phyloP scores from a whole-genome alignment of 2,797 vertebrate genomes.

The Phaenicophaeus curvirostris region DNA sequence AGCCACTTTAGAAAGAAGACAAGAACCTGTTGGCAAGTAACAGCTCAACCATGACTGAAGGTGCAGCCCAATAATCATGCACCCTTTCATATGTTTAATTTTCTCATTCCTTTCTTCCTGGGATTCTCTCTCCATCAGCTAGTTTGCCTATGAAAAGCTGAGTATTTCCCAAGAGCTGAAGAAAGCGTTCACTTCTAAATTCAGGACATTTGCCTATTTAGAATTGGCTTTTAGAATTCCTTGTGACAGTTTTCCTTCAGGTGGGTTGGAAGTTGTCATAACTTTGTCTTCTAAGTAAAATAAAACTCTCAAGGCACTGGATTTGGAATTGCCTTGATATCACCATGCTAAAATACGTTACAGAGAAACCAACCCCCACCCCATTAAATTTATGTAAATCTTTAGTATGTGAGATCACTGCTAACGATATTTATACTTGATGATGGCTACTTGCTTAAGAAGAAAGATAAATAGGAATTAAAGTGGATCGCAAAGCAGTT shows the following conservation, averaged over 20 bases:
- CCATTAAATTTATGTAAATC: not conserved
- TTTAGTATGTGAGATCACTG: not conserved
- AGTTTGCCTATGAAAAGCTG: not conserved
- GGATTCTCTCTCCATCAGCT: not conserved
- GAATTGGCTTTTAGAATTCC: not conserved
- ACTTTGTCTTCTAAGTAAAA: not conserved
- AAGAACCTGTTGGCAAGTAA: not conserved
- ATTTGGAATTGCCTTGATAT: not conserved
- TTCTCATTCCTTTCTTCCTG: not conserved
- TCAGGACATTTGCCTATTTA: not conserved
- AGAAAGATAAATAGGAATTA: not conserved
- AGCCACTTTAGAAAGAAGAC: not conserved
- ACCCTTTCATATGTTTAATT: not conserved
- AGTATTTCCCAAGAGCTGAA: not conserved
- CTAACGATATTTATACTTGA: not conserved
- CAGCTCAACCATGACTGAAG: not conserved
- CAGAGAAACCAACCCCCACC: not conserved
- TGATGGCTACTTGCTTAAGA: not conserved
- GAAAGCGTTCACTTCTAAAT: not conserved
- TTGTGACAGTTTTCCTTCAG: not conserved
- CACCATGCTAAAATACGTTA: not conserved
- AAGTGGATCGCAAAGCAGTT: not conserved
- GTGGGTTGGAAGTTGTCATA: not conserved
- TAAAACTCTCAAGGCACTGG: not conserved
- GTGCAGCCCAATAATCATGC: not conserved